These are phyloP conservation scores for Caenorhabditis briggsae DNA, from an alignment of 1,140 invertebrate species.

Conservation along the genomic window DNA sequence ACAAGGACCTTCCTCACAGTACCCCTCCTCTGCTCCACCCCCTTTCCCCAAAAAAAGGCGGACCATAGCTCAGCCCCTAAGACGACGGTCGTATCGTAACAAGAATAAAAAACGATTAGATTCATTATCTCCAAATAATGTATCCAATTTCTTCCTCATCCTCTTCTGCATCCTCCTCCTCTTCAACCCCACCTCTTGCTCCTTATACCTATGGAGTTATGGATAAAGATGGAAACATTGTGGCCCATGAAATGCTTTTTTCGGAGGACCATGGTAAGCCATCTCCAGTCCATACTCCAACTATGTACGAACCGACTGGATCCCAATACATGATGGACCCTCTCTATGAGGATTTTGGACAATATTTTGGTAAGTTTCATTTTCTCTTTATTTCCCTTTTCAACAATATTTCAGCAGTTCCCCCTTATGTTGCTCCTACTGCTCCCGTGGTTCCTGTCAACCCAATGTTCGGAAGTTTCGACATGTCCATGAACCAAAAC, in stretches of 20 bases:
- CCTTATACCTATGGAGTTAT: slow-evolving; percentile 4
- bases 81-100: neutral
- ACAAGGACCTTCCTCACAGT: too few species aligned
- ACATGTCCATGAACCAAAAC: neutral
- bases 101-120: neutral
- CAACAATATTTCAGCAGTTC: neutral
- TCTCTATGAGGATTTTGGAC: slow-evolving; percentile 5
- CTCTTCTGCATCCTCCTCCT: neutral
- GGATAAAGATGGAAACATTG: slow-evolving; percentile 25
- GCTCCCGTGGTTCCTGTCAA: neutral
- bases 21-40: too few species aligned
- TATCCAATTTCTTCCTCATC: slow-evolving; percentile 1
- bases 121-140: slow-evolving; percentile 17
- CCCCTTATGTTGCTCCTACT: neutral
- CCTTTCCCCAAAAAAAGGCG: too few species aligned
- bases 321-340: neutral
- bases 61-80: neutral
- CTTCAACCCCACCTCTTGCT: neutral
- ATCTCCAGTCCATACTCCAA: neutral
- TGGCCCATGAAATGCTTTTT: slow-evolving; percentile 25
- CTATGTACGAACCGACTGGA: neutral
- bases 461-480: slow-evolving; percentile 12
- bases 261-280: neutral
- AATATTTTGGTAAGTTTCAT: slow-evolving; percentile 41
- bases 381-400: too few species aligned